Base-by-base conservation (phyloP, 1,140 invertebrate genomes). In the Bombus breviceps region DNA sequence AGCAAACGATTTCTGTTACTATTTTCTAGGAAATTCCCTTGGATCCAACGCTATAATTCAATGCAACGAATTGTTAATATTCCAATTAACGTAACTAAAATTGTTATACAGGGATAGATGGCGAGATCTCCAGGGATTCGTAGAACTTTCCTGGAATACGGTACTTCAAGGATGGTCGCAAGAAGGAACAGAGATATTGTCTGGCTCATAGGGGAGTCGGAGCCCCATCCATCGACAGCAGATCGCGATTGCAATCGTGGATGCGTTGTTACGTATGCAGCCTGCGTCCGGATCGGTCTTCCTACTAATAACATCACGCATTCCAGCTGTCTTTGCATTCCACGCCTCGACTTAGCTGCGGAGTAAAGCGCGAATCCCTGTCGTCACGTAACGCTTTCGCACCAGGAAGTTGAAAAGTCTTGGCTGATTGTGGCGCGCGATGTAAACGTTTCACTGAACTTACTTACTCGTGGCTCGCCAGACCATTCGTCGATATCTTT, bases 241-340 rank as follows among this genome's bases (percentile, higher is more conserved):
- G 82, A 59, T 77, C 62, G 62, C 43, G 57, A 83, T 83, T 57
- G 64, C 81, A 75, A 47, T 82, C 69, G 53, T 34, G 25, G 37
- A 57, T 68, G n/a, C n/a, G 13, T 34, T 22, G n/a, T 85, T 85
- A 71, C 28, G 77, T 80, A 85, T 85, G 34, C 83, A 79, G 68
- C 1, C 1, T 10, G 68, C 53, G 77, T 43, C 2, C 22, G 53
- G n/a, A 72, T 13, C 47, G 77, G 62, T 79, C 83, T 62, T 80
- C 47, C 37, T 77, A 22, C 76, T 85, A 85, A 85, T 85, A 85
- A 85, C 83, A 85, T 85, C 76, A 80, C 83, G 76, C 76, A 80
- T 85, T 72, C 76, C 83, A 53, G 39, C 22, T 71, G 83, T 71
- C 76, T 85, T 85, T 85, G 83, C 83, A 53, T 73, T 25, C 53